Percentiles rank a stretch among this genome's conserved stretches.
Evolutionary conservation across 2,888 invertebrate species (phyloP).

Genomic region (Biston betularia): DNA sequence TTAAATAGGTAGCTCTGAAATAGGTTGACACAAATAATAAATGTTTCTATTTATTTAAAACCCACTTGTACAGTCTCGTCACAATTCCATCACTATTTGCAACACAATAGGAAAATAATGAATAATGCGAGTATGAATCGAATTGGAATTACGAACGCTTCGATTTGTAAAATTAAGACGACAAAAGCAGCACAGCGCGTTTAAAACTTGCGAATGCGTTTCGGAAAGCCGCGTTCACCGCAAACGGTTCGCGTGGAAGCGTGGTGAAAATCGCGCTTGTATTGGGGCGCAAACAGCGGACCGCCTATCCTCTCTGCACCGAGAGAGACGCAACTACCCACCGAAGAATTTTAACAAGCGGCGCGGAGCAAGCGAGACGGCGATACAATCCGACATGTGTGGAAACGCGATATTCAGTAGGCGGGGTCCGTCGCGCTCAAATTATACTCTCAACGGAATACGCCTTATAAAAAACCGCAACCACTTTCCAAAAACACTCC

Average conservation of each 20-base stretch:
- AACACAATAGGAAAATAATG: slow-evolving; percentile 47
- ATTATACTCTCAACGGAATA: slow-evolving; percentile 81
- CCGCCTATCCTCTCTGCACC: slow-evolving; percentile 72
- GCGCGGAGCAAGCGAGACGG: slow-evolving; percentile 79
- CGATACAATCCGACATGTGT: slow-evolving; percentile 80
- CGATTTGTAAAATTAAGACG: slow-evolving; percentile 43
- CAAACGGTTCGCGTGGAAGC: slow-evolving; percentile 81
- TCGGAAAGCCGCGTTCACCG: slow-evolving; percentile 63
- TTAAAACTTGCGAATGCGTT: slow-evolving; percentile 56
- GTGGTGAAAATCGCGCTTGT: slow-evolving; percentile 81
- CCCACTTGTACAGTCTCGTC: slow-evolving; percentile 44
- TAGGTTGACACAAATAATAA: neutral
- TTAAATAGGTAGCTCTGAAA: neutral
- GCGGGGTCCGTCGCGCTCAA: slow-evolving; percentile 85
- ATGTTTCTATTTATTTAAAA: slow-evolving; percentile 15
- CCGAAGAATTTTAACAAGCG: slow-evolving; percentile 85
- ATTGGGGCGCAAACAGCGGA: slow-evolving; percentile 78
- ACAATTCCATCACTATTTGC: slow-evolving; percentile 59
- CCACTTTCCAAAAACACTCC: slow-evolving; percentile 46
- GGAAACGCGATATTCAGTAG: slow-evolving; percentile 82
- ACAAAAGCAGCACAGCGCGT: slow-evolving; percentile 48
- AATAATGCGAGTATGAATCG: slow-evolving; percentile 47
- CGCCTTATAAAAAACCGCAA: slow-evolving; percentile 70
- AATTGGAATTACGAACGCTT: slow-evolving; percentile 25
- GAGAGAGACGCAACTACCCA: slow-evolving; percentile 82